phyloP scores from a whole-genome alignment of 2,797 vertebrate genomes.

The Myripristis murdjan region DNA sequence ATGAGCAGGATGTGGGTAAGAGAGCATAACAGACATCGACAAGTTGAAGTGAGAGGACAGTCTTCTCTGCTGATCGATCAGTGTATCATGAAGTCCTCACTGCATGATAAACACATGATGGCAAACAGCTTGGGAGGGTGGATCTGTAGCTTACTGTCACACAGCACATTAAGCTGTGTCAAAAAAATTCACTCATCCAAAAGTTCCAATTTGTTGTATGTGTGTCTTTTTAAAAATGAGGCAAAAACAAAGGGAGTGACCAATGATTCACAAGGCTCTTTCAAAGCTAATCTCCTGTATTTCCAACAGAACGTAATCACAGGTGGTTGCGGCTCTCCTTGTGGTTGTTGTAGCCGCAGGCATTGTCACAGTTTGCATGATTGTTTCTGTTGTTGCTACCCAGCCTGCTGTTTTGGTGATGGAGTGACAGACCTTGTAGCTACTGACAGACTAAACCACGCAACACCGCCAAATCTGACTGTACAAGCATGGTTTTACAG shows the following conservation, averaged over 20 bases:
- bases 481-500: background rate
- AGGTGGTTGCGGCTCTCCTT: background rate
- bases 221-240: too few relatives aligned
- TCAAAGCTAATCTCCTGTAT: background rate
- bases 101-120: too few relatives aligned
- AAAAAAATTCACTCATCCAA: too few relatives aligned
- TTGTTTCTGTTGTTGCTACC: slow-evolving; percentile 10
- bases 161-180: too few relatives aligned
- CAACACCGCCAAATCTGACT: slow-evolving; percentile 23
- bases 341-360: background rate
- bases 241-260: background rate
- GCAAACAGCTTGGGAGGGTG: too few relatives aligned
- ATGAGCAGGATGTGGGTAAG: slow-evolving; percentile 99
- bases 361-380: background rate
- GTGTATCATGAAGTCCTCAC: background rate
- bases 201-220: too few relatives aligned
- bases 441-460: slow-evolving; percentile 1
- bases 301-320: background rate
- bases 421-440: slow-evolving; percentile 8
- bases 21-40: background rate
- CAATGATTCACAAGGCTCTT: background rate
- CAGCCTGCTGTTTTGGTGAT: slow-evolving; percentile 18
- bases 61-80: background rate
- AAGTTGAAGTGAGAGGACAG: background rate
- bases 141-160: too few relatives aligned